These are phyloP conservation scores for Oncorhynchus tshawytscha DNA, from an alignment of 2,113 vertebrate genomes.

Conservation along the genomic window DNA sequence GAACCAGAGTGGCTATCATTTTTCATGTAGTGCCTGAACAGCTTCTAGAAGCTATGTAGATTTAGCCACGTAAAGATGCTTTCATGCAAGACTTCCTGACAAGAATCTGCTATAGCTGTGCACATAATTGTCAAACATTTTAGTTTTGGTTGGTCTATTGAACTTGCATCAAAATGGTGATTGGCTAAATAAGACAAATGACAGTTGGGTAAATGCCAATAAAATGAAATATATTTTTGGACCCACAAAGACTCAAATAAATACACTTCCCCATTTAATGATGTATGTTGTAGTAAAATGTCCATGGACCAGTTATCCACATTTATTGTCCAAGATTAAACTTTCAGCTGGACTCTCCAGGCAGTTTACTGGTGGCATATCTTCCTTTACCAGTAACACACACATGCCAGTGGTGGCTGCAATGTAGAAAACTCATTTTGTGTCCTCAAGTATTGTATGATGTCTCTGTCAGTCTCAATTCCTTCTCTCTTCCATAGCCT, in stretches of 20 bases:
- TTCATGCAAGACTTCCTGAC: background rate
- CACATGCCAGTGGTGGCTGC: background rate
- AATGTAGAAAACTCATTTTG: background rate
- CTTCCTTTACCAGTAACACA: constrained; percentile 35
- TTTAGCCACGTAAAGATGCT: background rate
- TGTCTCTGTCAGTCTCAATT: background rate
- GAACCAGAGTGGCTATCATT: background rate
- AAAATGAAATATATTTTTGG: constrained; percentile 16
- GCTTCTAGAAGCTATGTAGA: background rate
- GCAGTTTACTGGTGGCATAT: background rate
- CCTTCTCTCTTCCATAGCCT: constrained; percentile 12
- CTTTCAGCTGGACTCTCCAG: constrained; percentile 18
- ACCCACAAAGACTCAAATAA: constrained; percentile 70
- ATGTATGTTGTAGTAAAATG: constrained; percentile 25
- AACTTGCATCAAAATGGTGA: too few species aligned
- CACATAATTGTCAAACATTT: constrained; percentile 5
- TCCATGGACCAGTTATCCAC: constrained; percentile 5
- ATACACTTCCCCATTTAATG: constrained; percentile 41
- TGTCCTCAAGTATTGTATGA: background rate
- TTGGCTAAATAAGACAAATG: too few species aligned
- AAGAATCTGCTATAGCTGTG: background rate
- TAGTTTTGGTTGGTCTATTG: background rate
- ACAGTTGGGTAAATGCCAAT: too few species aligned
- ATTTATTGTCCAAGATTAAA: background rate
- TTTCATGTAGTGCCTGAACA: background rate